Evolutionary conservation across 2,113 vertebrate species (phyloP), one percentile per base, ranked within the genome.

Genomic region (Synchiropus splendidus): DNA sequence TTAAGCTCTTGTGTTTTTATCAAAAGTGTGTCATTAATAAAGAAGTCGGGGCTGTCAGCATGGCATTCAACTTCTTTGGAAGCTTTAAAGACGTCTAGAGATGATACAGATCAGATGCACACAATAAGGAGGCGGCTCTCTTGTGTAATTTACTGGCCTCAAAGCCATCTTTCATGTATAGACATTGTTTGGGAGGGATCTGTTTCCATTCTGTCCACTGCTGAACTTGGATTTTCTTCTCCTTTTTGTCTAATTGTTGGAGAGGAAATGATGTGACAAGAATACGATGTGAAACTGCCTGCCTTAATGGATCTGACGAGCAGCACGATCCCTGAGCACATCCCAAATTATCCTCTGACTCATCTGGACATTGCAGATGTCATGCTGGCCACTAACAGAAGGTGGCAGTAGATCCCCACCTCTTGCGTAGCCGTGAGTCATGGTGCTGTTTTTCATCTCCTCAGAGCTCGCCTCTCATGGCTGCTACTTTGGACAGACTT

Each of bases 321-420:
- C 49, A 37, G 49, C 42, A 51, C 46, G 41, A 38, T 57, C 30
- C 42, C 49, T 10, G 36, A 33, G 21, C 21, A 27, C 21, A 27
- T 27, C 21, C 21, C 21, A 27, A 27, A 27, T 27, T 27, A 27
- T 27, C 8, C 54, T 16, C 1, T 50, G 45, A 66, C 48, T 49
- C 73, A 68, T 58, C 27, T 39, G 51, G 56, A 53, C 67, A 66
- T 58, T 78, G 73, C 73, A 77, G 77, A 68, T 75, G 75, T 75
- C 56, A 43, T 75, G 50, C 47, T 16, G 0, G 33, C 37, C 12
- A 0, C 2, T 11, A 45, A 13, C 79, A 70, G 70, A 56, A 42
- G 79, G 73, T 70, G 79, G 77, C 79, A 82, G 77, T 67, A 78
- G 67, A 70, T 67, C 55, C 58, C 69, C 60, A 66, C 60, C 48